Percentiles rank a stretch among this genome's conserved stretches.
These are phyloP conservation scores for Scaptodrosophila lebanonensis DNA, from an alignment of 1,140 invertebrate genomes.

Conservation along the genomic window DNA sequence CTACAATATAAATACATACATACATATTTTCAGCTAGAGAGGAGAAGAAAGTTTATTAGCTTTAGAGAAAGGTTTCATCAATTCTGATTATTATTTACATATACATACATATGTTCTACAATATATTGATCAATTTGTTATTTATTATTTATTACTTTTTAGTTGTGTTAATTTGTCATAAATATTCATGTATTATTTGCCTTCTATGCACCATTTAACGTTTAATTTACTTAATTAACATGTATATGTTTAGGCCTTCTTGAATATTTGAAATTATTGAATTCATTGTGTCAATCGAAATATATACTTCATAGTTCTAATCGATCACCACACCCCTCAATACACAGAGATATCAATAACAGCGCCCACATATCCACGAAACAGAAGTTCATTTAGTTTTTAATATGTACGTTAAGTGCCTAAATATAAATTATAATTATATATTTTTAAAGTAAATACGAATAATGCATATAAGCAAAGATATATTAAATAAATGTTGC, in stretches of 20 bases:
- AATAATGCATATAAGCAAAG: conserved; percentile 45
- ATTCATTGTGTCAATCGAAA: conserved; percentile 72
- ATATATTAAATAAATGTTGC: conserved; percentile 67
- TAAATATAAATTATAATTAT: conserved; percentile 47
- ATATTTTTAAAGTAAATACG: conserved; percentile 43
- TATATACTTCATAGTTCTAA: conserved; percentile 50
- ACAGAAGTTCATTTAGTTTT: conserved; percentile 56
- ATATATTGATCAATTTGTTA: conserved; percentile 52
- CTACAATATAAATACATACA: neutral
- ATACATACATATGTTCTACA: conserved; percentile 32
- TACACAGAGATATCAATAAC: conserved; percentile 18
- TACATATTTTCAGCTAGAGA: conserved; percentile 24
- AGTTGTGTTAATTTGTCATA: conserved; percentile 66
- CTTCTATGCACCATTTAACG: conserved; percentile 21
- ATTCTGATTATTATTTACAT: conserved; percentile 38
- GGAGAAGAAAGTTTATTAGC: conserved; percentile 40
- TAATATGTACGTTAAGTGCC: conserved; percentile 71
- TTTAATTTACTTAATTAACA: conserved; percentile 20
- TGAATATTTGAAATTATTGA: conserved; percentile 56
- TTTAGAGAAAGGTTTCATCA: conserved; percentile 62
- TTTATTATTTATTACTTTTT: conserved; percentile 69
- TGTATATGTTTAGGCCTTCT: neutral
- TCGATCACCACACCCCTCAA: conserved; percentile 25
- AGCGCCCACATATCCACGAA: conserved; percentile 39
- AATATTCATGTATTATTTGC: conserved; percentile 34